Conservation (phyloP, 2,888 invertebrate species). For the Embidobia sp. region DNA sequence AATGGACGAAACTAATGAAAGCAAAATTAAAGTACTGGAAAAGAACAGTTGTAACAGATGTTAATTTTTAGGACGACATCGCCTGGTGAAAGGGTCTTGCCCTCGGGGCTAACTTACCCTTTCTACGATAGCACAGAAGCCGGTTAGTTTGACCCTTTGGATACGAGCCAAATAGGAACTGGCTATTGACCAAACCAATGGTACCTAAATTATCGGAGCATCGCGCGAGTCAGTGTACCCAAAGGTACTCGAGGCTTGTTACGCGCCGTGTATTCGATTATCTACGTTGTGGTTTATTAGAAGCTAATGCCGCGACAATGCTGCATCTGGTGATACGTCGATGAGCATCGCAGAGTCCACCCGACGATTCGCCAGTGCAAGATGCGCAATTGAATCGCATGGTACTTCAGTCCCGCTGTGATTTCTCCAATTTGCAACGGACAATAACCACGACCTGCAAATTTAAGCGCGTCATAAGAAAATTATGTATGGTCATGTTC, state of each 20-base stretch:
- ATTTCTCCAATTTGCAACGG: slow-evolving; percentile 22
- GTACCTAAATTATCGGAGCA: slow-evolving; percentile 78
- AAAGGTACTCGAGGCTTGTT: slow-evolving; percentile 73
- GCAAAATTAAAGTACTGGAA: slow-evolving; percentile 1
- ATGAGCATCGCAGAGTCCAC: slow-evolving; percentile 42
- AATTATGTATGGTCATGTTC: too few relatives aligned
- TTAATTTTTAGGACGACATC: slow-evolving; percentile 46
- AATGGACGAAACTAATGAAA: neutral
- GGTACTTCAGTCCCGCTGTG: slow-evolving; percentile 7
- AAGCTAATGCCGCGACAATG: slow-evolving; percentile 71
- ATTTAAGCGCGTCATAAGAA: slow-evolving; percentile 5
- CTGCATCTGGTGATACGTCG: slow-evolving; percentile 57
- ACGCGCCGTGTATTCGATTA: slow-evolving; percentile 80
- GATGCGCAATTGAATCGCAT: slow-evolving; percentile 34
- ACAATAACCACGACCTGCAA: slow-evolving; percentile 12
- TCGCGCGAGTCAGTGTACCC: slow-evolving; percentile 65
- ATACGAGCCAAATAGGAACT: slow-evolving; percentile 79
- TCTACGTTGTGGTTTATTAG: slow-evolving; percentile 78
- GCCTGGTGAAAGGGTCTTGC: slow-evolving; percentile 45
- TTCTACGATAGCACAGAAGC: slow-evolving; percentile 65
- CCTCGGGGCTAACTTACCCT: slow-evolving; percentile 60
- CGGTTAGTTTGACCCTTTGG: slow-evolving; percentile 77
- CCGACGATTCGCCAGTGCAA: slow-evolving; percentile 33
- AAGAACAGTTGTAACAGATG: slow-evolving; percentile 32
- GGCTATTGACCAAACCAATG: slow-evolving; percentile 80